Percentiles rank a stretch among this genome's conserved stretches.
Evolutionary conservation across 2,113 vertebrate species (phyloP).

Genomic region (Galbula dea): DNA sequence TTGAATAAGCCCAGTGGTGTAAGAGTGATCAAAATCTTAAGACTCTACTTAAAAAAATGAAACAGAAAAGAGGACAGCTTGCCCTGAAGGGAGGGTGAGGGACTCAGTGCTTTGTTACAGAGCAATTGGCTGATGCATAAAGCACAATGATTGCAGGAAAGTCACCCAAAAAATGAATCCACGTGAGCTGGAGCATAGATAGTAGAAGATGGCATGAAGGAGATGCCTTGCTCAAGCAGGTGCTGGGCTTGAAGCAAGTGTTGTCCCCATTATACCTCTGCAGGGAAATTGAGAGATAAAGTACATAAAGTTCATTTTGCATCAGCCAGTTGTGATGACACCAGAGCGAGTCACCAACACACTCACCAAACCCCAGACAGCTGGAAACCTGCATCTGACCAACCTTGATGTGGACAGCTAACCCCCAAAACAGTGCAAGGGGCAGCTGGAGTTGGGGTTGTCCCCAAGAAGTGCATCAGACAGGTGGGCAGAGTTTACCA

Average conservation of each 20-base stretch:
- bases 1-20: neutral
- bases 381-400: neutral
- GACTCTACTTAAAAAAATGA: neutral
- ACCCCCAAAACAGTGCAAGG: neutral
- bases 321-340: neutral
- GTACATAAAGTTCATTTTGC: neutral
- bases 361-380: neutral
- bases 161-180: neutral
- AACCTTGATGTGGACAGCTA: rapidly evolving
- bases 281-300: neutral
- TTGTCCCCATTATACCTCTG: too few species aligned
- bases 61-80: neutral
- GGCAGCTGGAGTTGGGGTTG: neutral
- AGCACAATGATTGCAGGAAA: too few species aligned
- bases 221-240: neutral
- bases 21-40: neutral
- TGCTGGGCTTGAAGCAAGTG: neutral
- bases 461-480: neutral
- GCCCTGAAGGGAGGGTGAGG: neutral
- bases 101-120: neutral
- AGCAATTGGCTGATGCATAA: rapidly evolving
- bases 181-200: neutral
- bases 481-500: neutral
- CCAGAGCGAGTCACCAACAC: neutral
- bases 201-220: neutral